phyloP scores from a whole-genome alignment of 2,888 invertebrate species.

The Daptonema setosum region DNA sequence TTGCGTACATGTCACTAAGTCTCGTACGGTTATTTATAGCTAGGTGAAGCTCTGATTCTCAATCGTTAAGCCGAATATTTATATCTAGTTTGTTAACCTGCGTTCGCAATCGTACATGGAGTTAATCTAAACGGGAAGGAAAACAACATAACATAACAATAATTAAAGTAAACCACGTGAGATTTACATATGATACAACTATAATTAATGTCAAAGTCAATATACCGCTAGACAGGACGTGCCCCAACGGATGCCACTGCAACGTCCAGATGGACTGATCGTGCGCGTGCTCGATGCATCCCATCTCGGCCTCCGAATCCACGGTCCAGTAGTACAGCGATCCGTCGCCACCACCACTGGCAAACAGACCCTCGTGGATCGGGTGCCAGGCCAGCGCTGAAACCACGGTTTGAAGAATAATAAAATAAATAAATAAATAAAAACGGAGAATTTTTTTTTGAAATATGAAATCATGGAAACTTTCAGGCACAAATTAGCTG shows the following conservation, averaged over 20 bases:
- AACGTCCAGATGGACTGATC: slow-evolving; percentile 78
- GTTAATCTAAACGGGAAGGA: too few species aligned
- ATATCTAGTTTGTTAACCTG: too few species aligned
- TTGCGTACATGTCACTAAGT: too few species aligned
- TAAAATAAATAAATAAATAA: too few species aligned
- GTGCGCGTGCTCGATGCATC: slow-evolving; percentile 83
- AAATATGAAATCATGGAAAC: too few species aligned
- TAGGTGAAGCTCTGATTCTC: not conserved
- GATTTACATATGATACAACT: not conserved
- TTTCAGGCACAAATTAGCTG: too few species aligned
- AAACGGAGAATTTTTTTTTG: too few species aligned
- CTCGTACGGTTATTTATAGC: too few species aligned
- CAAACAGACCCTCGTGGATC: slow-evolving; percentile 81
- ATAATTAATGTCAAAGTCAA: not conserved
- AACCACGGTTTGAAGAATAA: slow-evolving; percentile 6
- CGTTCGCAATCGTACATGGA: too few species aligned
- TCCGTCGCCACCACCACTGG: slow-evolving; percentile 94
- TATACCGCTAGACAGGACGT: slow-evolving; percentile 69
- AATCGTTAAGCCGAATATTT: not conserved
- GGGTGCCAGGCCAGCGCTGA: slow-evolving; percentile 73
- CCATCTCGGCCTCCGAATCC: slow-evolving; percentile 54
- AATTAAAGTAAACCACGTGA: too few species aligned
- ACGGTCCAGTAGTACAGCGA: slow-evolving; percentile 97
- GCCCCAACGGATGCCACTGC: slow-evolving; percentile 97
- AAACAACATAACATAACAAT: too few species aligned